These are phyloP conservation scores for Hirtodrosophila duncani DNA, from an alignment of 2,888 invertebrate genomes.

Conservation along the genomic window DNA sequence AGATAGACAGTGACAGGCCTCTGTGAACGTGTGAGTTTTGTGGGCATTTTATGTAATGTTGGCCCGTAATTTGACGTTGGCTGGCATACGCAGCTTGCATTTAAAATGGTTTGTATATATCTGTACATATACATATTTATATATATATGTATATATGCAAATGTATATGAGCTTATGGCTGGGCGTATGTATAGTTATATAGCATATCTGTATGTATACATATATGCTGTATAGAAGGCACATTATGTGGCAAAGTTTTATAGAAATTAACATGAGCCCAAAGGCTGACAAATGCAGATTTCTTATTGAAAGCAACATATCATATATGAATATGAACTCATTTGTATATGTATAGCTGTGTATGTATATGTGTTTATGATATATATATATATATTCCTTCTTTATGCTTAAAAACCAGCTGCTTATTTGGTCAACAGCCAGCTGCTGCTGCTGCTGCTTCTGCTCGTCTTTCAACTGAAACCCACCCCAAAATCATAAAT, in stretches of 20 bases:
- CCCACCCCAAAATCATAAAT: slow-evolving; percentile 42
- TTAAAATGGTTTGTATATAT: slow-evolving; percentile 41
- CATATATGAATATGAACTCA: too few relatives aligned
- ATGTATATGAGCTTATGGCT: slow-evolving; percentile 14
- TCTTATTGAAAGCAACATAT: too few relatives aligned
- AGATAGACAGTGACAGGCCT: slow-evolving; percentile 5
- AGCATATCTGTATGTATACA: slow-evolving; percentile 9
- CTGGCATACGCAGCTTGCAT: slow-evolving; percentile 58
- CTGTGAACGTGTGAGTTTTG: slow-evolving; percentile 25
- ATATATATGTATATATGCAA: slow-evolving; percentile 4
- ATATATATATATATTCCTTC: too few relatives aligned
- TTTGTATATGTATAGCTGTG: too few relatives aligned
- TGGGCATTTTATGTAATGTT: slow-evolving; percentile 54
- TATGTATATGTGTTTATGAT: neutral
- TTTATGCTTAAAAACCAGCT: slow-evolving; percentile 9
- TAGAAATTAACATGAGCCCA: slow-evolving; percentile 27
- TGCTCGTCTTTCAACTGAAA: slow-evolving; percentile 23
- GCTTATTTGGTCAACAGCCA: too few relatives aligned
- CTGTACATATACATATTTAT: slow-evolving; percentile 2
- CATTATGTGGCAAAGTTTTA: slow-evolving; percentile 6
- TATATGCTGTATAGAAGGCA: slow-evolving; percentile 15
- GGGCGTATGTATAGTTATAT: slow-evolving; percentile 17
- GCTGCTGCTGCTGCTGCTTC: slow-evolving; percentile 24
- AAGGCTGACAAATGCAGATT: slow-evolving; percentile 1
- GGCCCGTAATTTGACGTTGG: slow-evolving; percentile 66